Conservation (phyloP, 2,113 vertebrate species). For the Dipodomys stephensi region DNA sequence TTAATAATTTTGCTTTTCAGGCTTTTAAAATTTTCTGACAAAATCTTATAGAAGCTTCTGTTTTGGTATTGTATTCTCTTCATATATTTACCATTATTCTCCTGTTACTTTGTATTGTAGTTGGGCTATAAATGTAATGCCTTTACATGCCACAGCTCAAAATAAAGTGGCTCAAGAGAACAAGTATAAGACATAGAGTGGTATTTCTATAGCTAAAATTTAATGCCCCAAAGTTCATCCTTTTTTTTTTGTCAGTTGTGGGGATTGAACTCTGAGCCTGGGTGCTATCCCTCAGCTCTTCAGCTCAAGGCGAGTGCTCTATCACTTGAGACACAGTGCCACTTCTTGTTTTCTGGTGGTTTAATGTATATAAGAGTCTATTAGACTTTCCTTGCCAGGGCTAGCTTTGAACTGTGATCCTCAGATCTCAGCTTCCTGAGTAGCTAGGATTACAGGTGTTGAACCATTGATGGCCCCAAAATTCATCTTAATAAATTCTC, state of each 20-base stretch:
- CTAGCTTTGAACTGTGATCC: too few relatives aligned
- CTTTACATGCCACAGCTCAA: neutral
- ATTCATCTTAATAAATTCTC: neutral
- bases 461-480: neutral
- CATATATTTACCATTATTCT: conserved; percentile 29
- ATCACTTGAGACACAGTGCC: too few relatives aligned
- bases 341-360: too few relatives aligned
- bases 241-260: too few relatives aligned
- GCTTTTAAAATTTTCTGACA: conserved; percentile 5
- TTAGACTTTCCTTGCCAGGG: too few relatives aligned
- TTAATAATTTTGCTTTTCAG: conserved; percentile 1
- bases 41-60: neutral
- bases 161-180: conserved; percentile 10
- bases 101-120: neutral
- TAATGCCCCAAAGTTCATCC: neutral
- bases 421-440: too few relatives aligned
- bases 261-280: too few relatives aligned
- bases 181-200: conserved; percentile 22
- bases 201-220: conserved; percentile 8
- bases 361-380: too few relatives aligned
- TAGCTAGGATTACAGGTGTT: too few relatives aligned
- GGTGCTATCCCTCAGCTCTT: too few relatives aligned
- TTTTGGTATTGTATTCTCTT: neutral
- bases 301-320: too few relatives aligned
- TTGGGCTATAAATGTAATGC: conserved; percentile 2